These are phyloP conservation scores for Zeugodacus cucurbitae DNA, from an alignment of 1,140 invertebrate species.

Conservation along the genomic window DNA sequence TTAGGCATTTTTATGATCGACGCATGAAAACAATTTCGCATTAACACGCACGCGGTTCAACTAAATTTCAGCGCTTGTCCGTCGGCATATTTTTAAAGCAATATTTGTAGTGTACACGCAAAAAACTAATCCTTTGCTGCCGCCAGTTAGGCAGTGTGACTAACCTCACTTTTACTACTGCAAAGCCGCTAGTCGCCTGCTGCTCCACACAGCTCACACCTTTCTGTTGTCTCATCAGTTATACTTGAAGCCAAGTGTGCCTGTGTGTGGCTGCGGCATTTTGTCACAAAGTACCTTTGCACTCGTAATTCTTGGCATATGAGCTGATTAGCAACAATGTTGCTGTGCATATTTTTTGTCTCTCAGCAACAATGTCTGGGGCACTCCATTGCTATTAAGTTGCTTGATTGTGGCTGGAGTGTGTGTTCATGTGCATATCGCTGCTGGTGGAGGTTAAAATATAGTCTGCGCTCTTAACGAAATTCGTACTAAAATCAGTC, in stretches of 20 bases:
- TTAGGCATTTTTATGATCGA: background rate
- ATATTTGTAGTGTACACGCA: background rate
- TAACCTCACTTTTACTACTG: too few species aligned
- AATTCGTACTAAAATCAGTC: slow-evolving; percentile 12
- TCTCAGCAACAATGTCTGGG: background rate
- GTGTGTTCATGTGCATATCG: background rate
- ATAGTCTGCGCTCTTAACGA: background rate
- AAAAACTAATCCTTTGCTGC: background rate
- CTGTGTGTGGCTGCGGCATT: background rate
- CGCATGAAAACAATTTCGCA: background rate
- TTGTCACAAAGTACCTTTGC: slow-evolving; percentile 9
- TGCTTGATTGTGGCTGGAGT: background rate
- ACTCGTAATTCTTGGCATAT: slow-evolving; percentile 19
- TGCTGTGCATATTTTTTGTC: background rate
- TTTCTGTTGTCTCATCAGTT: background rate
- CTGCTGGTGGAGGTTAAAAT: background rate
- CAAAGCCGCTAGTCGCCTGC: too few species aligned
- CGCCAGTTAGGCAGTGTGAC: background rate
- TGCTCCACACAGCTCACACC: background rate
- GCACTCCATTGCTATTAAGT: background rate
- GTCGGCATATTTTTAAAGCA: too few species aligned
- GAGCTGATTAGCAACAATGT: slow-evolving; percentile 22
- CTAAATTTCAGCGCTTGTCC: background rate
- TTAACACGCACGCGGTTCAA: background rate
- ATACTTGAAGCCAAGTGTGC: background rate